phyloP scores from a whole-genome alignment of 2,797 vertebrate genomes.

The Phaenicophaeus curvirostris region DNA sequence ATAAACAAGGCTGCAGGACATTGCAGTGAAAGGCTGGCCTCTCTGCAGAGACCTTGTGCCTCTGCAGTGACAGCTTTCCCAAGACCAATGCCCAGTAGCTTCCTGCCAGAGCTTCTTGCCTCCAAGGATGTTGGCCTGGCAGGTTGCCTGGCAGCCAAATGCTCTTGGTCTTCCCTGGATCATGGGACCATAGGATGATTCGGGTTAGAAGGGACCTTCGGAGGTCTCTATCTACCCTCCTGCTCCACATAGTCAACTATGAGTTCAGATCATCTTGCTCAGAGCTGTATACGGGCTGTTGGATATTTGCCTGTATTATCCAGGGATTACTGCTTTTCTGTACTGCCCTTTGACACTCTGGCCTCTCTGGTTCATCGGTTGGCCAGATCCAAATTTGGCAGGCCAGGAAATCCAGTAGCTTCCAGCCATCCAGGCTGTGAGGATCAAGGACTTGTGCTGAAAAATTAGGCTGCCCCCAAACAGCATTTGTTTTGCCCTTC shows the following conservation, averaged over 20 bases:
- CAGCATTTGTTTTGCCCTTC: not conserved
- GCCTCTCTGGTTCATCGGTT: not conserved
- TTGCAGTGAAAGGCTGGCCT: slow-evolving; percentile 33
- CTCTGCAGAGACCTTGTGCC: slow-evolving; percentile 34
- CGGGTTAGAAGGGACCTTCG: not conserved
- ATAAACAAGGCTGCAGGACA: slow-evolving; percentile 48
- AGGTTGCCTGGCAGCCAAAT: not conserved
- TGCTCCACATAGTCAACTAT: not conserved
- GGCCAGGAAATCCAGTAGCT: not conserved
- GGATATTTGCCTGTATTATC: not conserved
- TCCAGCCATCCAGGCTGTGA: not conserved
- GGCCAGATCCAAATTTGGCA: not conserved
- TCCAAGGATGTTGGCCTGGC: slow-evolving; percentile 26
- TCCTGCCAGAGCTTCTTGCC: slow-evolving; percentile 2
- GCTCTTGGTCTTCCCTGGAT: not conserved
- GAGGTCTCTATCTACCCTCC: not conserved
- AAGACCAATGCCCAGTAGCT: not conserved
- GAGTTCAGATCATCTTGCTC: not conserved
- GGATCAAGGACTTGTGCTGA: not conserved
- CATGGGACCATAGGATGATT: slow-evolving; percentile 2
- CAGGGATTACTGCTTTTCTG: not conserved
- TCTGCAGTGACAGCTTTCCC: slow-evolving; percentile 34
- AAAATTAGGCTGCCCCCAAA: not conserved
- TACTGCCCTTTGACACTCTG: not conserved
- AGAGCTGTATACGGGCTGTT: not conserved